These are phyloP conservation scores for Stratiolaelaps scimitus DNA, from an alignment of 1,140 invertebrate genomes.

Conservation along the genomic window DNA sequence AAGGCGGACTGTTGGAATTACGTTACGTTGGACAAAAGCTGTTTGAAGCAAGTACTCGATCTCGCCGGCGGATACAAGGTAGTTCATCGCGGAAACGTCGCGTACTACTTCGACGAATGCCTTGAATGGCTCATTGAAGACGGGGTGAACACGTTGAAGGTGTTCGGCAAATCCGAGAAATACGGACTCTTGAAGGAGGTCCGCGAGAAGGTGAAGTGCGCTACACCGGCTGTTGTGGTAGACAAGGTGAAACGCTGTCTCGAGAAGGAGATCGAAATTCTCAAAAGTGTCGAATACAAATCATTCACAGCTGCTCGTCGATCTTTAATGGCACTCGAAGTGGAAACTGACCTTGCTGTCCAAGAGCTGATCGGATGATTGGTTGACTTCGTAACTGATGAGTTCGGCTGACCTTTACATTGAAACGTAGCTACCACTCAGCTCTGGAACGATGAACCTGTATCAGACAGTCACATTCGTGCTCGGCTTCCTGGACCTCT, in stretches of 20 bases:
- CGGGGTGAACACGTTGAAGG: background rate
- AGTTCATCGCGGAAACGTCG: background rate
- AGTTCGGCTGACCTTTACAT: too few species aligned
- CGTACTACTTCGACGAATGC: slow-evolving; percentile 1
- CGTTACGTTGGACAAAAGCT: background rate
- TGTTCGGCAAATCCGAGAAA: slow-evolving; percentile 9
- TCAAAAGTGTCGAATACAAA: background rate
- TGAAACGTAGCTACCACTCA: too few species aligned
- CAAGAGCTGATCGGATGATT: background rate
- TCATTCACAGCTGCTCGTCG: background rate
- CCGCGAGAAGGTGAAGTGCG: background rate
- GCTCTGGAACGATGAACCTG: too few species aligned
- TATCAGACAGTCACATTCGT: background rate
- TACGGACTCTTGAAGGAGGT: slow-evolving; percentile 14
- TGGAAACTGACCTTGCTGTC: background rate
- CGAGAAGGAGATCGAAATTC: slow-evolving; percentile 1
- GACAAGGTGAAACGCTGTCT: background rate
- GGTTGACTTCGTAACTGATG: background rate
- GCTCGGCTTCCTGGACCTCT: slow-evolving; percentile 6
- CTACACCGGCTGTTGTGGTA: background rate
- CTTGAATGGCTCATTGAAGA: slow-evolving; percentile 15
- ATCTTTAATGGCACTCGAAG: background rate
- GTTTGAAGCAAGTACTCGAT: background rate
- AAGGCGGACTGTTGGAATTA: slow-evolving; percentile 15
- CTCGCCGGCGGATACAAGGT: background rate